A percentile compares a stretch with the other conserved stretches of the same genome.
Evolutionary conservation across 64 coral and sea anemone genomes (phyloP).

Genomic region (Hydrozoanthus tunicans): DNA sequence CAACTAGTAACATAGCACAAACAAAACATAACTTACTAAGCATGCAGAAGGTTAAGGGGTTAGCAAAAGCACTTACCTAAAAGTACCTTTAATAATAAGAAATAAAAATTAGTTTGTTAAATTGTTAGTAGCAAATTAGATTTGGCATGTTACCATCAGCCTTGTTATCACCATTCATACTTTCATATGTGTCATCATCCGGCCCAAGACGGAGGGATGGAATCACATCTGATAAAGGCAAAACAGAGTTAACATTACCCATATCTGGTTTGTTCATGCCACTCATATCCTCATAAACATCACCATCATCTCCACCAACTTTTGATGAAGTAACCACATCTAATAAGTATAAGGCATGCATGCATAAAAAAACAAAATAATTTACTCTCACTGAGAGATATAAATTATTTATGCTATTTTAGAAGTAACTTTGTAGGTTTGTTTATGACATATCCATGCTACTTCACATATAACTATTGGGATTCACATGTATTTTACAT

Average conservation of each 20-base stretch:
- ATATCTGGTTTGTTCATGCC: neutral
- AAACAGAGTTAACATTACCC: constrained; percentile 42
- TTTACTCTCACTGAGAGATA: too few relatives aligned
- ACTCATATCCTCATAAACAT: constrained; percentile 46
- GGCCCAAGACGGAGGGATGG: constrained; percentile 28
- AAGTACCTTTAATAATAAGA: neutral
- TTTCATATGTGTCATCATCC: constrained; percentile 67
- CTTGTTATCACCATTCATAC: constrained; percentile 68
- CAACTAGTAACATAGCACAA: neutral
- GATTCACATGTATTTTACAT: too few relatives aligned
- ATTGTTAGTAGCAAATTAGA: constrained; percentile 36
- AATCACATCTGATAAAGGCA: constrained; percentile 64
- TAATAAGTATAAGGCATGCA: constrained; percentile 41
- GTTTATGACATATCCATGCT: too few relatives aligned
- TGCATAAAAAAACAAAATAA: neutral
- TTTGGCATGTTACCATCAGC: constrained; percentile 29
- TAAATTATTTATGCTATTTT: neutral
- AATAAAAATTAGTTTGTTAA: neutral
- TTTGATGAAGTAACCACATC: constrained; percentile 49
- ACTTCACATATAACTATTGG: too few relatives aligned
- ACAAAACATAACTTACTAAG: neutral
- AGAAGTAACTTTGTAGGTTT: neutral
- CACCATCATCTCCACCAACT: constrained; percentile 32
- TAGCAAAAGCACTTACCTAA: neutral
- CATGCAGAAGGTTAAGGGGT: neutral